Evolutionary conservation across 2,797 vertebrate genomes (phyloP), one percentile per base, ranked within the genome.

Genomic region (Fratercula arctica): DNA sequence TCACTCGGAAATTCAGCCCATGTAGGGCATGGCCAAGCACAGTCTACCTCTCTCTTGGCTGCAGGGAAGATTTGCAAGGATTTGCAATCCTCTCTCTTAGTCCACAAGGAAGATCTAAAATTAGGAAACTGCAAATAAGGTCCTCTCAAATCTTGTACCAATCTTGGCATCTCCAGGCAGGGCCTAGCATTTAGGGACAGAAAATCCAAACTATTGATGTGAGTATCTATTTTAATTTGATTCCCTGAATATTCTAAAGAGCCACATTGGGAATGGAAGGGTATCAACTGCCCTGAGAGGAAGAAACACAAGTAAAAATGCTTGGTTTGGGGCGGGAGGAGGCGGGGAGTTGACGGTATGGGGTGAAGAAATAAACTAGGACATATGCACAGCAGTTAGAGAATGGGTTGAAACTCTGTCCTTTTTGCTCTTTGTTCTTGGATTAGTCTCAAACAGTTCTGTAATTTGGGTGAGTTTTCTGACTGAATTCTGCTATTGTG

Each of bases 201-300:
- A 95, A 95, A 86, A 93, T 93, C 80, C 93, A 69, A 93, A 86
- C 77, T 76, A 46, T 89, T 96, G 77, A 95, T 95, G 91, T 85
- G 91, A 92, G 77, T 64, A 72, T 83, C 90, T 94, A 91, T 95
- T 95, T 95, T 91, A 91, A 76, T 94, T 95, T 90, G 50, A 84
- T 96, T 93, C 80, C 56, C 57, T 90, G 61, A 88, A 72, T 95
- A 93, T 91, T 94, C 68, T 73, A 33, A 83, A 84, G 60, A 91
- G 79, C 18, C 19, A 77, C 50, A 64, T 45, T 60, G 78, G 69
- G 61, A 83, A 90, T 81, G 83, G 68, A 76, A 83, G 63, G 51
- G 26, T 87, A 72, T 92, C 66, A 72, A 37, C 86, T 93, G 46
- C 70, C 70, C 28, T 70, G 64, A 61, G 41, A 95, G 35, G 41